Evolutionary conservation across 2,797 vertebrate species (phyloP).

Genomic region (Pseudocheirus occidentalis): DNA sequence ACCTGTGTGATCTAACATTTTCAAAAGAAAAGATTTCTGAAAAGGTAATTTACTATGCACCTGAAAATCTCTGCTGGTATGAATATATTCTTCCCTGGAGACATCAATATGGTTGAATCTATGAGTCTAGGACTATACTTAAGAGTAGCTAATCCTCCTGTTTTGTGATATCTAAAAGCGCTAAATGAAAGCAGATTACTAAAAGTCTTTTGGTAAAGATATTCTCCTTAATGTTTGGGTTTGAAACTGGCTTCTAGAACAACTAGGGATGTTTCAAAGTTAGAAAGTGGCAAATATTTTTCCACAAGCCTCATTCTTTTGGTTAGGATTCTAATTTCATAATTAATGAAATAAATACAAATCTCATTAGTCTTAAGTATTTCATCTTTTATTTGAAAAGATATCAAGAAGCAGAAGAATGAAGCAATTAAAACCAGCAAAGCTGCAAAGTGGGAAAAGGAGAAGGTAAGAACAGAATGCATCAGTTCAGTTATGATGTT

Average conservation of each 20-base stretch:
- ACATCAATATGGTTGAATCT: fast-evolving
- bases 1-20: neutral
- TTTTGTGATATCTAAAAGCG: neutral
- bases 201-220: neutral
- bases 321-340: too few species aligned
- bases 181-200: too few species aligned
- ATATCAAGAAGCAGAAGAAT: slow-evolving; percentile 56
- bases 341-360: slow-evolving; percentile 46
- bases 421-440: slow-evolving; percentile 71
- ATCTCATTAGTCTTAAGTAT: slow-evolving; percentile 56
- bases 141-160: neutral
- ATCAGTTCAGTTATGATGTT: neutral
- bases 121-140: neutral
- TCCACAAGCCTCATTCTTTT: neutral
- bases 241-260: neutral
- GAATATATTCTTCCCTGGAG: neutral
- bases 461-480: slow-evolving; percentile 24
- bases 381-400: slow-evolving; percentile 73
- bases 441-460: slow-evolving; percentile 48
- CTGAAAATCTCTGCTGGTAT: neutral
- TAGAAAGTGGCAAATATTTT: neutral
- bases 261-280: neutral
- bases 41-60: neutral
- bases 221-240: neutral
- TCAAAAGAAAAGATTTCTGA: neutral